Conservation (phyloP, 2,113 vertebrate genomes). For the Callochromis pleurospilus region DNA sequence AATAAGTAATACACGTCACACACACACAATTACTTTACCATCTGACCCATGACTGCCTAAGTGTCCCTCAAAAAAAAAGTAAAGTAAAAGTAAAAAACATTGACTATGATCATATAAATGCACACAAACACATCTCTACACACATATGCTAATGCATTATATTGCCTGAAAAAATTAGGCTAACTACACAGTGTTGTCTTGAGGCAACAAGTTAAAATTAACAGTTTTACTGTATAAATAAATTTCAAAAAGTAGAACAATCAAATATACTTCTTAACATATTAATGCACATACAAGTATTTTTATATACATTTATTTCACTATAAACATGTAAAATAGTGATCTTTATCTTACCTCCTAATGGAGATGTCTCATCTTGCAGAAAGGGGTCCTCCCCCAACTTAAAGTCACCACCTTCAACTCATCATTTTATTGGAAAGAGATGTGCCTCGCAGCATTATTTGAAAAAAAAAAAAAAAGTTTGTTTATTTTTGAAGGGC, state of each 20-base stretch:
- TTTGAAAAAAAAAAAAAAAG: background rate
- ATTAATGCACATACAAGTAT: background rate
- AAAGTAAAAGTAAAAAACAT: background rate
- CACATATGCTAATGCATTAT: background rate
- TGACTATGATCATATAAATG: background rate
- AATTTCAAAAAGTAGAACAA: background rate
- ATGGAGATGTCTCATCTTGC: background rate
- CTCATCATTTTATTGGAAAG: background rate
- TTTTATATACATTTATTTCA: background rate
- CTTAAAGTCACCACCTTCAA: background rate
- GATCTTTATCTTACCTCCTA: background rate
- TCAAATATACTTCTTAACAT: background rate
- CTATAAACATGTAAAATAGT: background rate
- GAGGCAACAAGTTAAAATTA: background rate
- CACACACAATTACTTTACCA: background rate
- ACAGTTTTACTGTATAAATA: background rate
- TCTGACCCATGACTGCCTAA: background rate
- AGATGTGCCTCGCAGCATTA: background rate
- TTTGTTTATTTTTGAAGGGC: background rate
- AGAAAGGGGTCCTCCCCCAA: background rate
- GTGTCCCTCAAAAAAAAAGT: background rate
- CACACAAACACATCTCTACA: background rate
- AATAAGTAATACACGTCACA: background rate
- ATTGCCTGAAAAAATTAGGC: background rate
- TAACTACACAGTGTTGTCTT: background rate